These are phyloP conservation scores for Dasypolia templi DNA, from an alignment of 2,888 invertebrate genomes.

Conservation along the genomic window DNA sequence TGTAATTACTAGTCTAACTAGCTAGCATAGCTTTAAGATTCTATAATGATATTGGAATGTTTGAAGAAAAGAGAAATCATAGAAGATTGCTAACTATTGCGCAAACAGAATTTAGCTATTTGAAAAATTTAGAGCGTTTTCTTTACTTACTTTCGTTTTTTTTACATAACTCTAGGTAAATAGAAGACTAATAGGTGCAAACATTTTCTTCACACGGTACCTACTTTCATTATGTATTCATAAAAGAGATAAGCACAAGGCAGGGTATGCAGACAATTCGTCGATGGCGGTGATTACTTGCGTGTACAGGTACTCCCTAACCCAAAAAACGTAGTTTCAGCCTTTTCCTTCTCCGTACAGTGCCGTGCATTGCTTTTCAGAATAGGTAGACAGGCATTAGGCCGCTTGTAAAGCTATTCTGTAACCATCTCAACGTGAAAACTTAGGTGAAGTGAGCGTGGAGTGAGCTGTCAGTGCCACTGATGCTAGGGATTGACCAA, in stretches of 20 bases:
- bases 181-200: not conserved
- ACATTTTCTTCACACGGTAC: constrained; percentile 23
- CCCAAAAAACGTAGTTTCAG: too few species aligned
- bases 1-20: too few species aligned
- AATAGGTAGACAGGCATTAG: too few species aligned
- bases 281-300: not conserved
- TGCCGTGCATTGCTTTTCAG: too few species aligned
- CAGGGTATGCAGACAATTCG: not conserved
- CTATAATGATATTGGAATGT: constrained; percentile 20
- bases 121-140: constrained; percentile 43
- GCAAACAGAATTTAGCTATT: constrained; percentile 45
- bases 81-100: constrained; percentile 40
- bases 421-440: too few species aligned
- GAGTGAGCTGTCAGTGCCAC: too few species aligned
- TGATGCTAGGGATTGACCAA: too few species aligned
- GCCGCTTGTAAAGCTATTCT: too few species aligned
- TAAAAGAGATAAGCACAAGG: not conserved
- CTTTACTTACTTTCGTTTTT: constrained; percentile 44
- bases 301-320: not conserved
- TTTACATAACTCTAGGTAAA: constrained; percentile 8
- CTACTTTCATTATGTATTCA: constrained; percentile 3
- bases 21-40: too few species aligned
- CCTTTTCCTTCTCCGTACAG: too few species aligned
- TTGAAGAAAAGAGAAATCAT: constrained; percentile 50
- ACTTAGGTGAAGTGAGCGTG: too few species aligned